phyloP scores from a whole-genome alignment of 92 coral and sea anemone species.

The Zoanthus gigantus region DNA sequence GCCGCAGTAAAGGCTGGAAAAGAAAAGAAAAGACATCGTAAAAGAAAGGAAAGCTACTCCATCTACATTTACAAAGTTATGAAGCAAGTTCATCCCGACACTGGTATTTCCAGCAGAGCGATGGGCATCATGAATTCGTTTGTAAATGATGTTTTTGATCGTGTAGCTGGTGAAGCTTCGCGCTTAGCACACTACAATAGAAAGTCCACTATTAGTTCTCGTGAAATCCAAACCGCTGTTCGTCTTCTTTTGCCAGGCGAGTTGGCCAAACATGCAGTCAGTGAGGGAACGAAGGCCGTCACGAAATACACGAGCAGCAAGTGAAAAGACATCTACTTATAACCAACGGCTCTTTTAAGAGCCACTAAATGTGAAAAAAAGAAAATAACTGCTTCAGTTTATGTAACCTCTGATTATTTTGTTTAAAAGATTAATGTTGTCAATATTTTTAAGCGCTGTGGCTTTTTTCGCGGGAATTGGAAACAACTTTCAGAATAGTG shows the following conservation, averaged over 20 bases:
- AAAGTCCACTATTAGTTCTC: slow-evolving; percentile 59
- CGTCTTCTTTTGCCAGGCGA: slow-evolving; percentile 64
- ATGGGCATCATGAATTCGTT: slow-evolving; percentile 95
- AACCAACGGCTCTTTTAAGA: slow-evolving; percentile 4
- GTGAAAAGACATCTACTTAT: background rate
- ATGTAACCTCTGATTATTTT: too few species aligned
- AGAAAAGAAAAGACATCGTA: slow-evolving; percentile 44
- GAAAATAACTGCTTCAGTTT: background rate
- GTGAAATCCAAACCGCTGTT: slow-evolving; percentile 66
- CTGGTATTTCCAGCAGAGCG: slow-evolving; percentile 95
- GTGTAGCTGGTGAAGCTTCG: slow-evolving; percentile 62
- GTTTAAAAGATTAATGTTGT: too few species aligned
- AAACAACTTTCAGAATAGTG: too few species aligned
- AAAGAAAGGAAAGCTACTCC: slow-evolving; percentile 82
- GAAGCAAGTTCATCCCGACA: slow-evolving; percentile 96
- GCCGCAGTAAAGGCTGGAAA: background rate
- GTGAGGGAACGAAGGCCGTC: slow-evolving; percentile 44
- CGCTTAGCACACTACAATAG: slow-evolving; percentile 66
- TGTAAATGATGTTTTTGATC: slow-evolving; percentile 65
- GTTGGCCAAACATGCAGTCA: slow-evolving; percentile 57
- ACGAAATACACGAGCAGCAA: slow-evolving; percentile 34
- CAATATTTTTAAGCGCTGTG: too few species aligned
- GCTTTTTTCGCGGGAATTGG: too few species aligned
- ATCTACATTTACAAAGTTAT: slow-evolving; percentile 88
- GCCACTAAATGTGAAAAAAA: background rate